Evolutionary conservation across 2,888 invertebrate genomes (phyloP).

Genomic region (Lycocerus yunnanus): DNA sequence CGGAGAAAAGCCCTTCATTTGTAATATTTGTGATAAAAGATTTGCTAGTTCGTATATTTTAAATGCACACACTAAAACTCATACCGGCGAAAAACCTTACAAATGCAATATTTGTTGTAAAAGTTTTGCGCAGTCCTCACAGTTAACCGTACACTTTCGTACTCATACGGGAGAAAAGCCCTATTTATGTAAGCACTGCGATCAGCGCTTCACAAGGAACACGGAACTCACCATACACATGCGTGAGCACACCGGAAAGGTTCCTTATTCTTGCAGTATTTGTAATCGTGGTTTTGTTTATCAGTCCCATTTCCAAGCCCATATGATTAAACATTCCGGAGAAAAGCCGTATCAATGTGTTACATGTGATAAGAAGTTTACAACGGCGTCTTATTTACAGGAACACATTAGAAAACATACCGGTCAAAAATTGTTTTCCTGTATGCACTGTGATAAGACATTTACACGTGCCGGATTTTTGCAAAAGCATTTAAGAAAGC

Average conservation of each 20-base stretch:
- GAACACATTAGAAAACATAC: constrained; percentile 27
- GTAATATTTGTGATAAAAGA: constrained; percentile 54
- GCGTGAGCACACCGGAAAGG: constrained; percentile 53
- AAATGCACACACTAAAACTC: constrained; percentile 64
- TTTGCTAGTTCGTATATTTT: constrained; percentile 66
- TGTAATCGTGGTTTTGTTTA: constrained; percentile 52
- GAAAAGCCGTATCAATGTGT: constrained; percentile 27
- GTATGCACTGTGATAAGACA: constrained; percentile 28
- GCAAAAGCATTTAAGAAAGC: constrained; percentile 24
- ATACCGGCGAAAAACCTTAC: constrained; percentile 66
- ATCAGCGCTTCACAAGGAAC: constrained; percentile 50
- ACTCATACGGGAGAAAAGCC: constrained; percentile 57
- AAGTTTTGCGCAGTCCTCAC: constrained; percentile 65
- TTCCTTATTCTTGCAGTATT: constrained; percentile 51
- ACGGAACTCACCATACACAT: constrained; percentile 53
- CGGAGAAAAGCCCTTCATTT: constrained; percentile 43
- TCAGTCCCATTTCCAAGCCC: constrained; percentile 48
- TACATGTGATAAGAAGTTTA: constrained; percentile 26
- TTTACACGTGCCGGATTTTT: constrained; percentile 25
- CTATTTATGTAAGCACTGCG: constrained; percentile 47
- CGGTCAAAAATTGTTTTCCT: constrained; percentile 23
- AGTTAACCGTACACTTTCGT: constrained; percentile 62
- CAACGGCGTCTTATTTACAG: constrained; percentile 27
- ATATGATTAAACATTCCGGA: constrained; percentile 48
- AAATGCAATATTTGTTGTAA: constrained; percentile 63